Base-by-base conservation (phyloP, 2,797 vertebrate species). In the Parotocinclus haroldoi region DNA sequence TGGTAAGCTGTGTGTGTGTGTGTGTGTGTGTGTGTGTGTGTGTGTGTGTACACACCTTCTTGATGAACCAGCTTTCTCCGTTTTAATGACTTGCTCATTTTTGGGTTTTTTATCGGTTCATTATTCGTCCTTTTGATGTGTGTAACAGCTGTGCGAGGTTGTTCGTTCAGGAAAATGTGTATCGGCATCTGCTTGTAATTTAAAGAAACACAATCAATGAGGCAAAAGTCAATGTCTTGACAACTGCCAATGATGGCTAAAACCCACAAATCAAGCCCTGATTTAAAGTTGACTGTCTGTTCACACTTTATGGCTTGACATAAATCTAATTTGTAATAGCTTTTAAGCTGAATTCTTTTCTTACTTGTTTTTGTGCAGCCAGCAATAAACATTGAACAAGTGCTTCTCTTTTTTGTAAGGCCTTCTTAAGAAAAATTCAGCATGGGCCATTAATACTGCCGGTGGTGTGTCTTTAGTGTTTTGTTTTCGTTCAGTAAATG, bases 1-100 rank as follows among this genome's bases (percentile, higher is more conserved):
- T 98, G 97, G 97, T 99, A 86, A 91, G 94, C 9, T 38, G 4
- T 50, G n/a, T 39, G 38, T 50, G 68, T 59, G 58, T 53, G 52
- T 36, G 36, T 65, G 19, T 67, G 39, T 18, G 36, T 4, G 59
- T 16, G 1, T 67, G 63, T 39, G 61, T 8, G 60, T 51, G 40
- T 51, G 57, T 57, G 73, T 27, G 51, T 67, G 61, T 80, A 59
- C 73, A 36, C 19, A 19, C 16, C 40, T 49, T 10, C 44, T 18
- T 37, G 49, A 45, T 18, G 44, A 36, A 27, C 27, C 27, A 9
- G 58, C 11, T 66, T 53, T 58, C 13, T 19, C n/a, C n/a, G 10
- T 72, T 76, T 72, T 72, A 72, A 76, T 62, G 69, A 48, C 54
- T 42, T 68, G 61, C 52, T 69, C 27, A 27, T 27, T 27, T 68